These are phyloP conservation scores for Amphimedon queenslandica DNA, from an alignment of 37 sponge, comb jelly and placozoan genomes.

Conservation along the genomic window DNA sequence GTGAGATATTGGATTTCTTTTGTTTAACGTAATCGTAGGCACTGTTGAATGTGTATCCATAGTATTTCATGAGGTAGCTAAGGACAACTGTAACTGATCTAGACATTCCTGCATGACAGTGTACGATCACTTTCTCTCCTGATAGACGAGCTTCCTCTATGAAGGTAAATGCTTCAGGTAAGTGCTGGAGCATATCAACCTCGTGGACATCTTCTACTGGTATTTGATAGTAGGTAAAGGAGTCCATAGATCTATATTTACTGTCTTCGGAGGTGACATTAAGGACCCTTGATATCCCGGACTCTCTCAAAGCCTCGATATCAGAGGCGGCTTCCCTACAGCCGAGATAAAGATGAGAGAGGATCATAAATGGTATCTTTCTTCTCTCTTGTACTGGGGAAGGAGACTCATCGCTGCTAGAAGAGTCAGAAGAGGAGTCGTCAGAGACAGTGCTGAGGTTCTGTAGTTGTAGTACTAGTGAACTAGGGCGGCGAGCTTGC, in stretches of 20 bases:
- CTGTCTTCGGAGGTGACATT: conserved; percentile 59
- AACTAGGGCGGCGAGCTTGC: conserved; percentile 33
- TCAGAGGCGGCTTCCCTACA: conserved; percentile 49
- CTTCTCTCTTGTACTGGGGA: conserved; percentile 2
- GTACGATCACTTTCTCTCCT: conserved; percentile 77
- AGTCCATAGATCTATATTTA: conserved; percentile 10
- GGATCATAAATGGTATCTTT: conserved; percentile 36
- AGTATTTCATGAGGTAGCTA: conserved; percentile 84
- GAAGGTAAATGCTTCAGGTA: conserved; percentile 75
- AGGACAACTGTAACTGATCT: conserved; percentile 82
- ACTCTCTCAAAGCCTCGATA: conserved; percentile 6
- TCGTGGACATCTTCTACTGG: conserved; percentile 79
- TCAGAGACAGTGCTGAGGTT: conserved; percentile 10
- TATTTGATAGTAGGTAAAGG: conserved; percentile 72
- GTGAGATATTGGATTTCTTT: conserved; percentile 63
- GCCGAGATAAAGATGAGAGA: conserved; percentile 65
- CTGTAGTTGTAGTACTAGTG: conserved; percentile 39
- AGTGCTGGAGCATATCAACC: conserved; percentile 59
- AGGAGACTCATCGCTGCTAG: neutral
- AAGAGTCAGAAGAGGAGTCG: neutral
- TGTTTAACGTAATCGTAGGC: conserved; percentile 84
- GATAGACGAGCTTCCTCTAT: conserved; percentile 68
- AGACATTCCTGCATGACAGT: conserved; percentile 90
- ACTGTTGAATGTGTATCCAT: conserved; percentile 50
- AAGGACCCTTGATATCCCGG: conserved; percentile 37